These are phyloP conservation scores for Nyctereutes procyonoides DNA, from an alignment of 2,113 vertebrate species.

Conservation along the genomic window DNA sequence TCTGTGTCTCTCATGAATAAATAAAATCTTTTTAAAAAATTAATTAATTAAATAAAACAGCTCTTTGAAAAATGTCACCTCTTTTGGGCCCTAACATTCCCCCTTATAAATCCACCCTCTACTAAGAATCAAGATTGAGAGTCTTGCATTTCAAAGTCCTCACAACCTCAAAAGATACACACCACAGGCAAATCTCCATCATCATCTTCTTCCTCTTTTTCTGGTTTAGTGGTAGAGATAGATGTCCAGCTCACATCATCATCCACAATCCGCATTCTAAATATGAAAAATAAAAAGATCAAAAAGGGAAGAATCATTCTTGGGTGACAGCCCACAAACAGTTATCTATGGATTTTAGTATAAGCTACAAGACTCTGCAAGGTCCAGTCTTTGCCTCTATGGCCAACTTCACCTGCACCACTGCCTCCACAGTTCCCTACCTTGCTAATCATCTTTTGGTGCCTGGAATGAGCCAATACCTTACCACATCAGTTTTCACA, in stretches of 20 bases:
- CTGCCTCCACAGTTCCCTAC: neutral
- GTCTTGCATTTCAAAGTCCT: neutral
- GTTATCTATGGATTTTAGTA: neutral
- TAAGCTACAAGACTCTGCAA: neutral
- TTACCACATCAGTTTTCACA: neutral
- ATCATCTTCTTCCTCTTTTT: conserved; percentile 92
- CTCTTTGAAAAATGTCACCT: conserved; percentile 2
- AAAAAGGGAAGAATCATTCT: conserved; percentile 8
- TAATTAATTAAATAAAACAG: neutral
- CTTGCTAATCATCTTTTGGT: neutral
- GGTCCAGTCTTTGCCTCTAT: neutral
- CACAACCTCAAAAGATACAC: conserved; percentile 29
- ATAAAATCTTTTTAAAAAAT: too few species aligned
- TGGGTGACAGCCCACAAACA: neutral
- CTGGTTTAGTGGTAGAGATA: conserved; percentile 83
- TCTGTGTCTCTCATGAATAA: too few species aligned
- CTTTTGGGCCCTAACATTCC: neutral
- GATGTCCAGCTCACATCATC: conserved; percentile 95
- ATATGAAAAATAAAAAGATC: neutral
- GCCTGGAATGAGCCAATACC: neutral
- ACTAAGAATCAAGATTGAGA: rapidly evolving
- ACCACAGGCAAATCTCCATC: conserved; percentile 90
- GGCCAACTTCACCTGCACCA: neutral
- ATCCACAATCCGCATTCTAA: conserved; percentile 96
- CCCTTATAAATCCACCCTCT: rapidly evolving